Percentiles rank a stretch among this genome's conserved stretches.
phyloP scores from a whole-genome alignment of 37 sponge, comb jelly and placozoan species.

The Chondrosia reniformis region DNA sequence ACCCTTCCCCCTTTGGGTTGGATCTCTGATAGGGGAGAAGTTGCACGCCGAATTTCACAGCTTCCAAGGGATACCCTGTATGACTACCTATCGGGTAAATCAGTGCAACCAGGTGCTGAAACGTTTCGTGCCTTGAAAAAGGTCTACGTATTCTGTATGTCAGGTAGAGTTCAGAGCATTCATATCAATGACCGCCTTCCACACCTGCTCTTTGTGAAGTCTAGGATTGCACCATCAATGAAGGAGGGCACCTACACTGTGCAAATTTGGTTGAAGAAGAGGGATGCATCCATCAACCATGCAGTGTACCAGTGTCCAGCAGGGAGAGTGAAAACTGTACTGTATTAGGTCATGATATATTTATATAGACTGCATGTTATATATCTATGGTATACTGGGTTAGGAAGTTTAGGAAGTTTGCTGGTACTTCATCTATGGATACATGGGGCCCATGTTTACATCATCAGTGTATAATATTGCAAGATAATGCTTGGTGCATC shows the following conservation, averaged over 20 bases:
- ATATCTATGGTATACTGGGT: neutral
- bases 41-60: conserved; percentile 2
- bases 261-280: conserved; percentile 5
- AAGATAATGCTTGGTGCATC: neutral
- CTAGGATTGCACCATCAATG: neutral
- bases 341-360: neutral
- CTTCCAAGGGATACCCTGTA: conserved; percentile 8
- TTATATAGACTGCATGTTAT: neutral
- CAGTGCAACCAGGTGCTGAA: neutral
- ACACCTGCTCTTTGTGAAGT: neutral
- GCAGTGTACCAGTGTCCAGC: neutral
- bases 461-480: too few species aligned
- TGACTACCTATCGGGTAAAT: neutral
- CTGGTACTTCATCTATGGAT: neutral
- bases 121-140: neutral
- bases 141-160: neutral
- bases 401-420: neutral
- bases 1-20: neutral
- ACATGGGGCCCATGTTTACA: too few species aligned
- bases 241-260: neutral
- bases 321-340: neutral
- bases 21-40: neutral
- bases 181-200: neutral
- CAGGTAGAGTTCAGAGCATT: conserved; percentile 7
- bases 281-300: neutral